phyloP scores from a whole-genome alignment of 2,888 invertebrate genomes.

The Morpho achilles region DNA sequence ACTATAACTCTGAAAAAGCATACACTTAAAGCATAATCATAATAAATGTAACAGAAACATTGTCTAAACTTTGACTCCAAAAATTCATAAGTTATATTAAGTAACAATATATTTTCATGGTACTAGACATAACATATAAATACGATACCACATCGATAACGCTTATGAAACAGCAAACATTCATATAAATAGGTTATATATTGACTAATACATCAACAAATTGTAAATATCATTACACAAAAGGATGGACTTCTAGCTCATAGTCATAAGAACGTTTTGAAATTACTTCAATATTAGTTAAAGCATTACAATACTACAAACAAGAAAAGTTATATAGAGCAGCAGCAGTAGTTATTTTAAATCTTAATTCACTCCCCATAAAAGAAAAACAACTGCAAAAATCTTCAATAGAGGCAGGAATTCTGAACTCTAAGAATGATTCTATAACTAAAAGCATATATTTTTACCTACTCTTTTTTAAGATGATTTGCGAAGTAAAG shows the following conservation, averaged over 20 bases:
- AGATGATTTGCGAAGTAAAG: too few relatives aligned
- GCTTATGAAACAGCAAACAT: constrained; percentile 19
- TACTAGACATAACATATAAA: neutral
- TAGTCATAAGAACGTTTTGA: constrained; percentile 17
- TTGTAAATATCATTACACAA: neutral
- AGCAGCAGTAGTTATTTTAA: too few relatives aligned
- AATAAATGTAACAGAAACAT: neutral
- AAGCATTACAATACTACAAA: too few relatives aligned
- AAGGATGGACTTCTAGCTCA: constrained; percentile 2
- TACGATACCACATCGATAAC: constrained; percentile 9
- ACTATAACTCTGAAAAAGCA: constrained; percentile 26
- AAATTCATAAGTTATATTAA: constrained; percentile 17
- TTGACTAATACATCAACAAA: neutral
- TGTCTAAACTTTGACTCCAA: constrained; percentile 2
- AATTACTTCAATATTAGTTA: neutral
- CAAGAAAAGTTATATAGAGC: too few relatives aligned
- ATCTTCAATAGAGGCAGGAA: too few relatives aligned
- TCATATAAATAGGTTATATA: constrained; percentile 19
- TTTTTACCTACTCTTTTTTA: too few relatives aligned
- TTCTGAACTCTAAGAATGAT: too few relatives aligned
- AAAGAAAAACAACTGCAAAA: too few relatives aligned
- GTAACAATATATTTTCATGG: constrained; percentile 9
- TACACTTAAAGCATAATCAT: constrained; percentile 32
- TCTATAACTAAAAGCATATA: too few relatives aligned
- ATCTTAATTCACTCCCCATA: too few relatives aligned